Percentiles rank a stretch among this genome's conserved stretches.
Evolutionary conservation across 2,113 vertebrate species (phyloP).

Genomic region (Leptobrachium ailaonicum): DNA sequence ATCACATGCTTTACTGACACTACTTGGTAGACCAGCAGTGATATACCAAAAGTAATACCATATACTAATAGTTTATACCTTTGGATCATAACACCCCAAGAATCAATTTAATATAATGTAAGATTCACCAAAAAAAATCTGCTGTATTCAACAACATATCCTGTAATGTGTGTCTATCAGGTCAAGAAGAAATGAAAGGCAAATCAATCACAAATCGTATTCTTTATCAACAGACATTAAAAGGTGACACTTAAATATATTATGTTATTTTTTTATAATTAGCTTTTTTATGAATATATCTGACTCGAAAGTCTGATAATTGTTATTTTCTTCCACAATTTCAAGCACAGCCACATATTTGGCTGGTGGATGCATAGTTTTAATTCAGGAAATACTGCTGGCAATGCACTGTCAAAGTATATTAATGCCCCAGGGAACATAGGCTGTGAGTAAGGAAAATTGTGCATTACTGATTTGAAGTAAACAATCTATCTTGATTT

Average conservation of each 20-base stretch:
- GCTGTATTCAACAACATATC: no score
- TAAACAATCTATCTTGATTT: constrained; percentile 41
- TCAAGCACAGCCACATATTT: constrained; percentile 29
- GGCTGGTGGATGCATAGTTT: neutral
- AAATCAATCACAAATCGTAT: no score
- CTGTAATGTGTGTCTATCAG: no score
- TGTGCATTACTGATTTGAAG: constrained; percentile 42
- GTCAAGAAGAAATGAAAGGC: no score
- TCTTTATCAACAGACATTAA: no score
- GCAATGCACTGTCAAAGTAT: constrained; percentile 48
- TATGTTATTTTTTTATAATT: constrained; percentile 6
- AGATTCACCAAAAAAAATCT: no score
- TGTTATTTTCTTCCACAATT: constrained; percentile 39
- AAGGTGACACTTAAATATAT: neutral
- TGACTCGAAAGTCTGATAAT: constrained; percentile 28
- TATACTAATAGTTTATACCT: no score
- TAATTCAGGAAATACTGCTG: constrained; percentile 45
- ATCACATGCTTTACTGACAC: no score
- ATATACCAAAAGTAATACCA: no score
- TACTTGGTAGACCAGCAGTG: no score
- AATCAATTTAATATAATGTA: no score
- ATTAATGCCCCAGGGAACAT: constrained; percentile 32
- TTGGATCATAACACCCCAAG: no score
- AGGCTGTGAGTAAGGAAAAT: neutral
- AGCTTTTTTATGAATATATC: constrained; percentile 29